Conservation (phyloP, 2,113 vertebrate species). For the Crotalus tigris region DNA sequence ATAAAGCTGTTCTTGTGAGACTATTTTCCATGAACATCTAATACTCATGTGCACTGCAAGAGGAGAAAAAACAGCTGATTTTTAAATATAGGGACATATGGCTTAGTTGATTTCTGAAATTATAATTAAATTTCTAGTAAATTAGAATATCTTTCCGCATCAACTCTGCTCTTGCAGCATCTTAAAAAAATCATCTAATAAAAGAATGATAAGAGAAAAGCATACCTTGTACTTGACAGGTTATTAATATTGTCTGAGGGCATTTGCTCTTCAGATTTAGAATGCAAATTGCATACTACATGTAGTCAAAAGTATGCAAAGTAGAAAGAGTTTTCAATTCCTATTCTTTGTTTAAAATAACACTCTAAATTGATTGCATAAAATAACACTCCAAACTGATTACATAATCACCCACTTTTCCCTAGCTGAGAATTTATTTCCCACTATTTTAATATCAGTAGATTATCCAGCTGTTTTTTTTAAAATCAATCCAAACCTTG, state of each 20-base stretch:
- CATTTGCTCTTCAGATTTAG: background rate
- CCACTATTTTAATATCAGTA: background rate
- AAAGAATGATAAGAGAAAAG: constrained; percentile 2
- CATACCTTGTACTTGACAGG: background rate
- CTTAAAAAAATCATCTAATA: constrained; percentile 21
- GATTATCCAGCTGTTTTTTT: background rate
- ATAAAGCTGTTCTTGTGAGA: background rate
- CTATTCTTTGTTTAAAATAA: background rate
- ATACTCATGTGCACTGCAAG: background rate
- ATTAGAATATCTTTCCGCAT: background rate
- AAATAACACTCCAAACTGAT: background rate
- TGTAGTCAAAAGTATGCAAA: background rate
- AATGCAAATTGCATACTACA: background rate
- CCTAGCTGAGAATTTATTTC: background rate
- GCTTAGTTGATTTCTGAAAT: background rate
- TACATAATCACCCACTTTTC: background rate
- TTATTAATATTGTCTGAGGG: background rate
- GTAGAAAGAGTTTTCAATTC: background rate
- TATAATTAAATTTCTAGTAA: background rate
- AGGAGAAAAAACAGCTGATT: background rate
- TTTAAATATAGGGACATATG: background rate
- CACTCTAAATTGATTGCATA: background rate
- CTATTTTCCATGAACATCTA: background rate
- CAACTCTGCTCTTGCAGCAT: background rate
- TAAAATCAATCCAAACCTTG: background rate